Evolutionary conservation across 2,113 vertebrate genomes (phyloP), one percentile per base, ranked within the genome.

Genomic region (Globicephala melas): DNA sequence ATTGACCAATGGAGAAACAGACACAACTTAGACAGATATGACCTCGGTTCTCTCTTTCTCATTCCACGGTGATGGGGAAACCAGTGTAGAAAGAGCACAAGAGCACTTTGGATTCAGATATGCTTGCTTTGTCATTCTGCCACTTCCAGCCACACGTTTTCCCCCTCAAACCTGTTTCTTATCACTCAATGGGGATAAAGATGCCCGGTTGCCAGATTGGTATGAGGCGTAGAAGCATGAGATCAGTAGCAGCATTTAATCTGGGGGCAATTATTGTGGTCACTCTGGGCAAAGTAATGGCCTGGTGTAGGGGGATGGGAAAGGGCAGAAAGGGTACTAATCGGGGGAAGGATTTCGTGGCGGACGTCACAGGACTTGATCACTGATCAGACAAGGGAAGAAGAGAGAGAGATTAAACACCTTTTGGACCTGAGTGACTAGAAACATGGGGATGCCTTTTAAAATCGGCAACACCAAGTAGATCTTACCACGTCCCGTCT

Each of bases 111-210:
- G 68, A 36, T 5, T 41, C 50, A 50, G 25, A 15, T 8, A 0
- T 0, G 36, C 28, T 74, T 6, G 2, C 28, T 8, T 3, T 31
- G 3, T 20, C 33, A 36, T 80, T 62, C 50, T 5, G 13, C 8
- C 67, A 3, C 47, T 79, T 23, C 36, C 2, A 6, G 28, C 31
- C 41, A 25, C 36, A 21, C 3, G 0, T 21, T n/a, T 17, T 4
- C 15, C 65, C 12, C 60, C 3, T 3, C n/a, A 41, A 17, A 28
- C 67, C 58, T 58, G 60, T 60, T 70, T 68, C 18, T 65, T 53
- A 21, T 5, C 88, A 23, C 73, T 28, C 11, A 31, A 15, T 15
- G 23, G 31, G 41, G 41, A 6, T 11, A 55, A 55, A 41, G 38
- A 47, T 55, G 36, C 9, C 74, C 53, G 13, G 53, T 84, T 9